Percentiles rank a stretch among this genome's conserved stretches.
Conservation (phyloP, 2,888 invertebrate genomes). For the Dichetophora obliterata region DNA sequence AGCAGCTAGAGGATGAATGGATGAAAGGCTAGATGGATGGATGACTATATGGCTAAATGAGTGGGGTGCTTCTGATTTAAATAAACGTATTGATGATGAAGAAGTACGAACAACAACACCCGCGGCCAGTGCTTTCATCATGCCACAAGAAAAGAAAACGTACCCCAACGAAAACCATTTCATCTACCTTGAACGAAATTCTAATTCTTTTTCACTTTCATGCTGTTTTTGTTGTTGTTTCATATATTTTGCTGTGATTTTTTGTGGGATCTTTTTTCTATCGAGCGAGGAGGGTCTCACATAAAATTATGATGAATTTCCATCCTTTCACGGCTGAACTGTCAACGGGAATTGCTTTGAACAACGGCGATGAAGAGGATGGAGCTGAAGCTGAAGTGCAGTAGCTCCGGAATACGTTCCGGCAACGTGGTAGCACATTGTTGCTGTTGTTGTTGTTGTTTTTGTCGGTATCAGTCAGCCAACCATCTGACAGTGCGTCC, state of each 20-base stretch:
- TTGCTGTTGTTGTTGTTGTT: too few relatives aligned
- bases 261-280: constrained; percentile 8
- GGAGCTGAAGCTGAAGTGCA: neutral
- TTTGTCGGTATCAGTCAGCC: neutral
- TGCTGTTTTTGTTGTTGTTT: constrained; percentile 4
- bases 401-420: neutral
- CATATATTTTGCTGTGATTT: neutral
- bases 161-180: neutral
- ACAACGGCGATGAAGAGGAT: neutral
- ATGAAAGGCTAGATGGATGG: neutral
- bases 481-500: neutral
- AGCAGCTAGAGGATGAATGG: neutral
- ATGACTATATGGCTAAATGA: neutral
- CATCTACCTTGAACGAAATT: constrained; percentile 1
- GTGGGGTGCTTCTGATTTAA: neutral
- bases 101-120: neutral
- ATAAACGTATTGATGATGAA: too few relatives aligned
- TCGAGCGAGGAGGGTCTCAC: neutral
- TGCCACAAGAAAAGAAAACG: neutral
- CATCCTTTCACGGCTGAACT: constrained; percentile 60
- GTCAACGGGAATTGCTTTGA: constrained; percentile 42
- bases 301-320: constrained; percentile 61
- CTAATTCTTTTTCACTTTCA: neutral
- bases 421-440: too few relatives aligned
- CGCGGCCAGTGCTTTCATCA: neutral